Percentiles rank a stretch among this genome's conserved stretches.
phyloP scores from a whole-genome alignment of 2,113 vertebrate genomes.

The Phalacrocorax pelagicus region DNA sequence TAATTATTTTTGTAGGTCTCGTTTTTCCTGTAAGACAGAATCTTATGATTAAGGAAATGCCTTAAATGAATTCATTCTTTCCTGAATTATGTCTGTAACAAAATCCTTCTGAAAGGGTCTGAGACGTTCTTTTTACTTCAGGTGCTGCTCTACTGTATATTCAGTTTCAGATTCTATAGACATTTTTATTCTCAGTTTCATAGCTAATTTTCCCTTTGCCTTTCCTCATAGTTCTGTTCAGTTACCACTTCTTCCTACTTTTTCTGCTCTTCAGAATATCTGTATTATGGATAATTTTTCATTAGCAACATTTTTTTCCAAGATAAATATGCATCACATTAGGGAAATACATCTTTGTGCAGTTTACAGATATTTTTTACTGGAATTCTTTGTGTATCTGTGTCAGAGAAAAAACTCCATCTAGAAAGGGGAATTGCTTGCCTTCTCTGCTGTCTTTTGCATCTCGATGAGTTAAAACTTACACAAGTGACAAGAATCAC shows the following conservation, averaged over 20 bases:
- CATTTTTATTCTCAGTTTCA: neutral
- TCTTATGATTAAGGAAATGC: conserved; percentile 56
- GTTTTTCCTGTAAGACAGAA: conserved; percentile 36
- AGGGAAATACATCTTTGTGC: neutral
- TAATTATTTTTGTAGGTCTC: conserved; percentile 61
- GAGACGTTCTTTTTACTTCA: neutral
- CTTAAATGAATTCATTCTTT: conserved; percentile 49
- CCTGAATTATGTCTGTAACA: conserved; percentile 2
- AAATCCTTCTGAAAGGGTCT: conserved; percentile 2
- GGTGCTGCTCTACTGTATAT: neutral
- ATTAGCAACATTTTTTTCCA: neutral
- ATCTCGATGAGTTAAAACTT: neutral
- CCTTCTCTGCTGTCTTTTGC: neutral
- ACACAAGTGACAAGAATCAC: neutral
- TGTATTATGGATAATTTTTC: neutral
- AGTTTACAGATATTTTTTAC: neutral
- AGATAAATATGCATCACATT: neutral
- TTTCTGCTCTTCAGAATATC: neutral
- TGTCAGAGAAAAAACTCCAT: neutral
- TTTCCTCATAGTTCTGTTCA: neutral
- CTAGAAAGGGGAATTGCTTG: neutral
- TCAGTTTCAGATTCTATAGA: neutral
- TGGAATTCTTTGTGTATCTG: neutral
- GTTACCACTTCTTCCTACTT: neutral
- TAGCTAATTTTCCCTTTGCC: neutral